A percentile compares a stretch with the other conserved stretches of the same genome.
phyloP scores from a whole-genome alignment of 2,113 vertebrate genomes.

The Ptychochromis oligacanthus region DNA sequence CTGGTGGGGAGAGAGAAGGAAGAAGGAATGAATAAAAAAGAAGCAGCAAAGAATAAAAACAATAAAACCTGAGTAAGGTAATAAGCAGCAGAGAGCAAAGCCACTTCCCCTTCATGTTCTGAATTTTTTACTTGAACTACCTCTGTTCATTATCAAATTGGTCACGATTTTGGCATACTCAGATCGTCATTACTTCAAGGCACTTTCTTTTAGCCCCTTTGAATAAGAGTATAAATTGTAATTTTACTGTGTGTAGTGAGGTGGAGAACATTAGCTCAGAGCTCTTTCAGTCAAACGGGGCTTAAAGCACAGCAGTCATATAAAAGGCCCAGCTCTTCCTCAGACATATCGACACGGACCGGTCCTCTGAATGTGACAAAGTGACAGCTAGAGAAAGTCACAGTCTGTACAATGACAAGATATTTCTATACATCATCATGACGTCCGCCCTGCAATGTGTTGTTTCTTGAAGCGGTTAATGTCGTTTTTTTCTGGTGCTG shows the following conservation, averaged over 20 bases:
- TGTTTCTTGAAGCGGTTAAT: conserved; percentile 49
- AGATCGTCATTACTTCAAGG: conserved; percentile 23
- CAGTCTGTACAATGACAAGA: conserved; percentile 17
- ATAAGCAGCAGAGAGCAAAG: conserved; percentile 28
- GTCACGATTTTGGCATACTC: conserved; percentile 39
- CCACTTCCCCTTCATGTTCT: not conserved
- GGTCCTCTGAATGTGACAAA: conserved; percentile 34
- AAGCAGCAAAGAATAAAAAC: not conserved
- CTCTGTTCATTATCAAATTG: conserved; percentile 23
- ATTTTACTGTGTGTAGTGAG: conserved; percentile 53
- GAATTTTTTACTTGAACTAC: conserved; percentile 42
- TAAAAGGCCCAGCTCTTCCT: conserved; percentile 14
- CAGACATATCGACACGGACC: not conserved
- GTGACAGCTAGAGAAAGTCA: conserved; percentile 29
- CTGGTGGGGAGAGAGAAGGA: conserved; percentile 68
- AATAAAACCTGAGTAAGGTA: not conserved
- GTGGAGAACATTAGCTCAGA: conserved; percentile 49
- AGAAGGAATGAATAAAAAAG: not conserved
- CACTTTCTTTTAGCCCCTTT: conserved; percentile 36
- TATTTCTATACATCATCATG: conserved; percentile 32
- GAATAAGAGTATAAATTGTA: conserved; percentile 47
- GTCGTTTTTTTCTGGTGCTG: conserved; percentile 15
- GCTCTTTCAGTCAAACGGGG: conserved; percentile 33
- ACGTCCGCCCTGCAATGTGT: conserved; percentile 17
- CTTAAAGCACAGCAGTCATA: not conserved